A percentile compares a stretch with the other conserved stretches of the same genome.
These are phyloP conservation scores for Syngnathus rostellatus DNA, from an alignment of 2,797 vertebrate species.

Conservation along the genomic window DNA sequence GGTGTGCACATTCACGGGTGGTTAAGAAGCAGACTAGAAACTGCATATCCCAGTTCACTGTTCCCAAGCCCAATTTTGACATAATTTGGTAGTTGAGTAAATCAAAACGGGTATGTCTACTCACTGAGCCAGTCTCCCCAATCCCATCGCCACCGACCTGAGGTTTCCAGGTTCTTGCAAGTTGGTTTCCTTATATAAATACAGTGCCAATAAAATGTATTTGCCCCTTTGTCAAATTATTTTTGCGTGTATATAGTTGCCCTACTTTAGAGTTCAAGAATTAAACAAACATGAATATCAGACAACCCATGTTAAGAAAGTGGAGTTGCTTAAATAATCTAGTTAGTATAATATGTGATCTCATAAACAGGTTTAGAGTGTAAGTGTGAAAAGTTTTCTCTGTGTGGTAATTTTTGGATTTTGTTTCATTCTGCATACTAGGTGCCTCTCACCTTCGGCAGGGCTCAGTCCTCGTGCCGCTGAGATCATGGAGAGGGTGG, in stretches of 20 bases:
- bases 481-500: constrained; percentile 92
- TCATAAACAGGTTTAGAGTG: too few species aligned
- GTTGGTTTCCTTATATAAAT: neutral
- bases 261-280: too few species aligned
- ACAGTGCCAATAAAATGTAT: too few species aligned
- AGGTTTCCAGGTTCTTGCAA: neutral
- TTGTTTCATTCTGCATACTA: neutral
- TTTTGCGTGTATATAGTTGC: too few species aligned
- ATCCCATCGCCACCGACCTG: neutral
- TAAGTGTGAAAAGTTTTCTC: too few species aligned
- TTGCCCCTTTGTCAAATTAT: too few species aligned
- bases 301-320: too few species aligned
- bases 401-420: neutral
- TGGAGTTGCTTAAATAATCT: too few species aligned
- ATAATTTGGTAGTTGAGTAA: neutral
- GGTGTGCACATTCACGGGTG: neutral
- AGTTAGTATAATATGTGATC: too few species aligned
- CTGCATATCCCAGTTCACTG: neutral
- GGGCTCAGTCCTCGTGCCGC: constrained; percentile 92
- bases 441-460: constrained; percentile 76
- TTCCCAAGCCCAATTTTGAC: neutral
- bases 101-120: neutral
- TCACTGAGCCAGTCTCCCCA: neutral
- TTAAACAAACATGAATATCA: too few species aligned
- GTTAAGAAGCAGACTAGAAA: neutral